Conservation (phyloP, 2,113 vertebrate species). For the Seriola quinqueradiata region DNA sequence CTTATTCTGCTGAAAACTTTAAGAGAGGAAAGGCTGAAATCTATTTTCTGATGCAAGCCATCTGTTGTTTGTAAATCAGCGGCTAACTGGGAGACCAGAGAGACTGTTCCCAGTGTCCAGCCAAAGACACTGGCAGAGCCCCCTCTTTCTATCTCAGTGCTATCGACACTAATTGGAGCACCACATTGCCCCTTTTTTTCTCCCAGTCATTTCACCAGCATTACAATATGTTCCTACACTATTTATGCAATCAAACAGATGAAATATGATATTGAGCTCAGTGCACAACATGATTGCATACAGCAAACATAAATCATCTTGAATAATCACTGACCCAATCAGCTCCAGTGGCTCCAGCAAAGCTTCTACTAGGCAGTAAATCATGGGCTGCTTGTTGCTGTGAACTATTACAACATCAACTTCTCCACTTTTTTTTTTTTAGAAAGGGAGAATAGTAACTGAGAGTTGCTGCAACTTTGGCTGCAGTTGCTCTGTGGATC, state of each 20-base stretch:
- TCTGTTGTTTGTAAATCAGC: constrained; percentile 58
- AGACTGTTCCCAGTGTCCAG: constrained; percentile 33
- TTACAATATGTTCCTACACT: constrained; percentile 34
- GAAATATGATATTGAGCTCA: constrained; percentile 41
- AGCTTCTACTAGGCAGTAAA: neutral
- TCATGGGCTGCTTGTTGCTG: constrained; percentile 11
- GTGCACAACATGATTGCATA: constrained; percentile 48
- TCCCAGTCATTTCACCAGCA: constrained; percentile 19
- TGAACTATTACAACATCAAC: neutral
- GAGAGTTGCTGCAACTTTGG: constrained; percentile 14
- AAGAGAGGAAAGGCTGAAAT: constrained; percentile 15
- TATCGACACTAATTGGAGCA: constrained; percentile 34
- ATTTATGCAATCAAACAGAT: constrained; percentile 49
- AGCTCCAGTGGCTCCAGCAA: constrained; percentile 4
- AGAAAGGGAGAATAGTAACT: neutral
- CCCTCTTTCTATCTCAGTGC: constrained; percentile 2
- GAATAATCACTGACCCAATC: constrained; percentile 62
- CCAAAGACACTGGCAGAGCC: constrained; percentile 18
- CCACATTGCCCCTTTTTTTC: constrained; percentile 22
- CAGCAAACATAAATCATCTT: constrained; percentile 50
- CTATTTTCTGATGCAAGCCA: constrained; percentile 50
- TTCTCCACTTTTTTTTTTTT: neutral
- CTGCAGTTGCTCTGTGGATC: constrained; percentile 10
- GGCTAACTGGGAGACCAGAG: constrained; percentile 21
- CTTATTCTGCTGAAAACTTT: constrained; percentile 4